phyloP scores from a whole-genome alignment of 2,113 vertebrate species.

The Osmerus eperlanus region DNA sequence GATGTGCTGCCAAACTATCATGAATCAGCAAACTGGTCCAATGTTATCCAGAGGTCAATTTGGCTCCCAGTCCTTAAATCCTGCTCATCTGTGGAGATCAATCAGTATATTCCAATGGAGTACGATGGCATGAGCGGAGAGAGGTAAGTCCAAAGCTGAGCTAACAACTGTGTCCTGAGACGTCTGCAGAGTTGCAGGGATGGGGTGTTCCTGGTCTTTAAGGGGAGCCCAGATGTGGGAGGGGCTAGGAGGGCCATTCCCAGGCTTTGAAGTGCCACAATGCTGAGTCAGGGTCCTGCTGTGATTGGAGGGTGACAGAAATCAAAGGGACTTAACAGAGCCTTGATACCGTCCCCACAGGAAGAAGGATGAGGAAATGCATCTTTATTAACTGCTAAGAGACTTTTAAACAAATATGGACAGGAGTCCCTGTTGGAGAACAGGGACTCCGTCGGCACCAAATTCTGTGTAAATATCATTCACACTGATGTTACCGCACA shows the following conservation, averaged over 20 bases:
- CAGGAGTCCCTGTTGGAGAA: constrained; percentile 44
- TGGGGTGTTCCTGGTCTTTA: constrained; percentile 71
- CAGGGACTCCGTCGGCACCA: constrained; percentile 35
- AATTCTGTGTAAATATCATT: constrained; percentile 47
- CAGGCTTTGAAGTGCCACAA: constrained; percentile 88
- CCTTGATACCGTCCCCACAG: constrained; percentile 84
- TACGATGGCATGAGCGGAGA: neutral
- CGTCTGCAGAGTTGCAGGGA: constrained; percentile 47
- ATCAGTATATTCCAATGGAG: constrained; percentile 50
- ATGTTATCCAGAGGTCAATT: constrained; percentile 42
- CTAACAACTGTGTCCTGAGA: constrained; percentile 42
- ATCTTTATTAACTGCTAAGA: constrained; percentile 82
- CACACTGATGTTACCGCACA: constrained; percentile 34
- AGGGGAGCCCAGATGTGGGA: constrained; percentile 72
- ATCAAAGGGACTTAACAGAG: constrained; percentile 93
- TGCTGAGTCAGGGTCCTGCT: constrained; percentile 76
- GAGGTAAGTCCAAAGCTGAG: constrained; percentile 15
- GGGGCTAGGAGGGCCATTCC: constrained; percentile 73
- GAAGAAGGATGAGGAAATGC: constrained; percentile 78
- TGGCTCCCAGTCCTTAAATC: neutral
- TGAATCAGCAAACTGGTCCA: constrained; percentile 26
- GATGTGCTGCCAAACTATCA: constrained; percentile 4
- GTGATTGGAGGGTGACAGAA: constrained; percentile 75
- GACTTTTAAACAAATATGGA: constrained; percentile 83
- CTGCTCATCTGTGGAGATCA: constrained; percentile 1